These are phyloP conservation scores for Scaptomyza caliginosa DNA, from an alignment of 2,888 invertebrate species.

Conservation along the genomic window DNA sequence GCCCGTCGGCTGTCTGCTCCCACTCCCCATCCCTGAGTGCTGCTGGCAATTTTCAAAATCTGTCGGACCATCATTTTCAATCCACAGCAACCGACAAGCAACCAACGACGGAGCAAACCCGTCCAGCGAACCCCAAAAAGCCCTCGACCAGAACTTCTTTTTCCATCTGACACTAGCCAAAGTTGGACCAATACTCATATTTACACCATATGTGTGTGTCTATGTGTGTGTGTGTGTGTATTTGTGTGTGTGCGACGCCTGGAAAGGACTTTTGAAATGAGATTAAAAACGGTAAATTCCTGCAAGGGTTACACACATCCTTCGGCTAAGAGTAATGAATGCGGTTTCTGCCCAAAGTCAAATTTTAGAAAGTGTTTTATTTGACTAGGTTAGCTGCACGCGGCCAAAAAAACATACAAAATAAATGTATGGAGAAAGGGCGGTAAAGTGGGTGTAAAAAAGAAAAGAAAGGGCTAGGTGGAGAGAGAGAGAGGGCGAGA, in stretches of 20 bases:
- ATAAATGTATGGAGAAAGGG: not conserved
- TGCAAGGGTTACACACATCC: slow-evolving; percentile 71
- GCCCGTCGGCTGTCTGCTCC: not conserved
- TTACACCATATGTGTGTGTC: slow-evolving; percentile 63
- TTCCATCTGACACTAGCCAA: slow-evolving; percentile 79
- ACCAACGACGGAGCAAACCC: not conserved
- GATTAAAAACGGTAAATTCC: slow-evolving; percentile 80
- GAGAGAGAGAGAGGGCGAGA: not conserved
- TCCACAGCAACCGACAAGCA: slow-evolving; percentile 23
- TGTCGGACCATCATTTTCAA: slow-evolving; percentile 78
- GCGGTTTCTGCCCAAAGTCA: slow-evolving; percentile 81
- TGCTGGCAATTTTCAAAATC: slow-evolving; percentile 72
- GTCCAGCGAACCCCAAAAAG: slow-evolving; percentile 43
- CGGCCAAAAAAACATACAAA: slow-evolving; percentile 35
- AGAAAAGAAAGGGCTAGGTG: not conserved
- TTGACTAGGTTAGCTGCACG: slow-evolving; percentile 71
- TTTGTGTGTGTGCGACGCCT: slow-evolving; percentile 42
- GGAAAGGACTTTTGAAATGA: slow-evolving; percentile 75
- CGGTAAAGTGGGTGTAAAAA: not conserved
- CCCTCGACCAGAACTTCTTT: slow-evolving; percentile 78
- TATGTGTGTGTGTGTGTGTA: slow-evolving; percentile 21
- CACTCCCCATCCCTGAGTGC: slow-evolving; percentile 6
- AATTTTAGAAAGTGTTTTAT: slow-evolving; percentile 80
- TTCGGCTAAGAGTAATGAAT: slow-evolving; percentile 82
- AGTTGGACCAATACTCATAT: slow-evolving; percentile 77